phyloP scores from a whole-genome alignment of 1,140 invertebrate species.

The Cydia amplana region DNA sequence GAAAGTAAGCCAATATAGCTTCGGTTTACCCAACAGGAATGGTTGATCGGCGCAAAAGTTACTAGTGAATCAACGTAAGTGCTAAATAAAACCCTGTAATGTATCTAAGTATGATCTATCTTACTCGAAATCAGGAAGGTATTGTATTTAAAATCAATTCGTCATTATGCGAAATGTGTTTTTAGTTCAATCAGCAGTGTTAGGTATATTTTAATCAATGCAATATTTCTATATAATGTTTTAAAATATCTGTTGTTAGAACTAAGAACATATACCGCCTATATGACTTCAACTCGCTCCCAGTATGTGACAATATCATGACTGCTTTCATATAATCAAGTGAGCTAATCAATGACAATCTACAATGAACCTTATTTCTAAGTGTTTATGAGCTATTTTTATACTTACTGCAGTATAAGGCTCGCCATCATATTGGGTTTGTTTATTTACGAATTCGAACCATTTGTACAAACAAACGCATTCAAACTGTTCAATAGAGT shows the following conservation, averaged over 20 bases:
- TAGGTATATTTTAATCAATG: neutral
- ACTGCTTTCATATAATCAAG: neutral
- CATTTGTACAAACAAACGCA: slow-evolving; percentile 28
- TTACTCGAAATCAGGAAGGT: neutral
- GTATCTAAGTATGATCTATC: neutral
- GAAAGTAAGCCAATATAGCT: too few relatives aligned
- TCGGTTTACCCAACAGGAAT: too few relatives aligned
- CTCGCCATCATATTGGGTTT: neutral
- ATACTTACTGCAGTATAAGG: slow-evolving; percentile 5
- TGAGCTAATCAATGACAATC: slow-evolving; percentile 1
- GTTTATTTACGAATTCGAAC: slow-evolving; percentile 31
- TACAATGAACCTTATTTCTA: neutral
- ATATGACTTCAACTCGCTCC: neutral
- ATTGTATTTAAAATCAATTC: slow-evolving; percentile 11
- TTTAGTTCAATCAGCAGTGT: slow-evolving; percentile 6
- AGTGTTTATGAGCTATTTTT: neutral
- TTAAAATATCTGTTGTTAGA: slow-evolving; percentile 41
- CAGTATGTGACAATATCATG: slow-evolving; percentile 16
- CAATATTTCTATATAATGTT: slow-evolving; percentile 3
- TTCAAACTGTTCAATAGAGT: slow-evolving; percentile 27
- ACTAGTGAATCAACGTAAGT: neutral
- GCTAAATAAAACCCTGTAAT: neutral
- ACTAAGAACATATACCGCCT: slow-evolving; percentile 25
- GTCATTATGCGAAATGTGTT: slow-evolving; percentile 1
- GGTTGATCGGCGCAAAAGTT: too few relatives aligned